A percentile compares a stretch with the other conserved stretches of the same genome.
Conservation (phyloP, 2,888 invertebrate genomes). For the Anthoptus insignis region DNA sequence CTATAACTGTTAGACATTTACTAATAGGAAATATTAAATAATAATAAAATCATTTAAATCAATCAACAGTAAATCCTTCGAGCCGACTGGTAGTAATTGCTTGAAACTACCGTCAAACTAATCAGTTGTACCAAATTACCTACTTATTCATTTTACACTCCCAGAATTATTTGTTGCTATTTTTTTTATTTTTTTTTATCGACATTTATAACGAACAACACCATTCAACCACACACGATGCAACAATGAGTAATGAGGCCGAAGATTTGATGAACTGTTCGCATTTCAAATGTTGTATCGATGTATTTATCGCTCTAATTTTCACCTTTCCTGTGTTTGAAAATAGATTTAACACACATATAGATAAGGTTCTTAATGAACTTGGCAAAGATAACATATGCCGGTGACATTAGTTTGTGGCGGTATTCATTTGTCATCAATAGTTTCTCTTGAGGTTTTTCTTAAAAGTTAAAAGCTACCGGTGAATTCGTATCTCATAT, state of each 20-base stretch:
- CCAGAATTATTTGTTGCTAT: too few species aligned
- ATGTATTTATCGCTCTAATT: constrained; percentile 66
- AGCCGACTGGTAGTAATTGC: too few species aligned
- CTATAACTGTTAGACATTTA: too few species aligned
- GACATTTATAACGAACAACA: constrained; percentile 46
- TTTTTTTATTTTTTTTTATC: constrained; percentile 22
- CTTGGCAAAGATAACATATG: constrained; percentile 52
- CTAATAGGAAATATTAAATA: too few species aligned
- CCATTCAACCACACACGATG: constrained; percentile 57
- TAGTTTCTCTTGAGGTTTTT: constrained; percentile 59
- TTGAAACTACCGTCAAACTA: too few species aligned
- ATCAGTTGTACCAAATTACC: too few species aligned
- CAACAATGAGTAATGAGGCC: constrained; percentile 74
- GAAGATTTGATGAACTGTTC: constrained; percentile 76
- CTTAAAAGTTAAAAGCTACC: not conserved
- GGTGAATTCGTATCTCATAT: too few species aligned
- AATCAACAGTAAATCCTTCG: too few species aligned
- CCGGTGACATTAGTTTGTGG: constrained; percentile 66
- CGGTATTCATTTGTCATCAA: constrained; percentile 64
- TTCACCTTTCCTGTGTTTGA: constrained; percentile 23
- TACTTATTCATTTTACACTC: too few species aligned
- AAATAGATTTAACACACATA: constrained; percentile 14
- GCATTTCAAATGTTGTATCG: constrained; percentile 71
- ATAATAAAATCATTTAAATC: too few species aligned
- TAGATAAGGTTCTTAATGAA: constrained; percentile 4